phyloP scores from a whole-genome alignment of 2,797 vertebrate species.

The Sandelia bainsii region DNA sequence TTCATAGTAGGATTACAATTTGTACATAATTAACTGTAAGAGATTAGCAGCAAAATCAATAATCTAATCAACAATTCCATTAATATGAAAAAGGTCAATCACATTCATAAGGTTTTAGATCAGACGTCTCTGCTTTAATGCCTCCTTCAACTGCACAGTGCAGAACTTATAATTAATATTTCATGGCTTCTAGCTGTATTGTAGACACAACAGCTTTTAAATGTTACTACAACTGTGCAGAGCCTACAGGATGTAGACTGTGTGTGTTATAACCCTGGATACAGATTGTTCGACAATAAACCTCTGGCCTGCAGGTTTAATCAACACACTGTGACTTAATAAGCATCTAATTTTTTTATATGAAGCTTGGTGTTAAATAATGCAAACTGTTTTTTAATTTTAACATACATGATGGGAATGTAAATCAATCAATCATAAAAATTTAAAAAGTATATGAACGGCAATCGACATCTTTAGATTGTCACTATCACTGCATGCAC shows the following conservation, averaged over 20 bases:
- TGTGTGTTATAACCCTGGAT: constrained; percentile 1
- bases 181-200: background rate
- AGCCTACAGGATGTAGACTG: background rate
- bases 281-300: background rate
- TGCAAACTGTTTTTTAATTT: background rate
- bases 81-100: background rate
- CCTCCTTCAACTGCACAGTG: background rate
- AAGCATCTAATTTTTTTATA: background rate
- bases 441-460: background rate
- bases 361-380: background rate
- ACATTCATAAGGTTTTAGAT: background rate
- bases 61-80: background rate
- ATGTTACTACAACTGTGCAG: background rate
- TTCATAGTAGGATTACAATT: background rate
- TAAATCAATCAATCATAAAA: background rate
- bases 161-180: background rate
- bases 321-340: background rate
- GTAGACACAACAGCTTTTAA: background rate
- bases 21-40: background rate
- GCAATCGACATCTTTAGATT: background rate
- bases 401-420: background rate
- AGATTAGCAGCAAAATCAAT: background rate
- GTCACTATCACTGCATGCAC: background rate
- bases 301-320: background rate
- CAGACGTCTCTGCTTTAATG: background rate